Conservation (phyloP, 2,888 invertebrate genomes). For the Blastobasis adustella region DNA sequence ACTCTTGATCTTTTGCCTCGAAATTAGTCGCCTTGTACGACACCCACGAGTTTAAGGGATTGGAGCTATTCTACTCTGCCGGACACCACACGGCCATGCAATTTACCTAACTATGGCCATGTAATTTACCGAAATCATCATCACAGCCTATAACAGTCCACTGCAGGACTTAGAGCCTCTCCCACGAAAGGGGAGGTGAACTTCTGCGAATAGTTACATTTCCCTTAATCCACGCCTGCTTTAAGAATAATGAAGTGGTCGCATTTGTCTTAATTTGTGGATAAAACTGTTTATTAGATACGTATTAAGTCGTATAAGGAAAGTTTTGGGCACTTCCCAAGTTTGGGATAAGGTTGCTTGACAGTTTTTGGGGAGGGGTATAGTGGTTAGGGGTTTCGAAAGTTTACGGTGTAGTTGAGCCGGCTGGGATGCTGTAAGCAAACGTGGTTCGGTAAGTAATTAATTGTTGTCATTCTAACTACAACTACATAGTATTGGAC, state of each 20-base stretch:
- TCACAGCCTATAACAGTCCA: no score
- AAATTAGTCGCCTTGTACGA: no score
- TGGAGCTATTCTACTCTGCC: no score
- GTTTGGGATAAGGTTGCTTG: slow-evolving; percentile 33
- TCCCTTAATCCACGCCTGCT: not conserved
- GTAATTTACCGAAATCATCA: no score
- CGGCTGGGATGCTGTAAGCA: no score
- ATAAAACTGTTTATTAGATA: slow-evolving; percentile 48
- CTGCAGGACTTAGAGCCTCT: not conserved
- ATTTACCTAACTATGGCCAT: not conserved
- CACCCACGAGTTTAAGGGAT: no score
- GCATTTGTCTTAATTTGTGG: slow-evolving; percentile 65
- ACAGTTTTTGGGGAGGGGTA: slow-evolving; percentile 33
- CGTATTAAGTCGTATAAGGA: slow-evolving; percentile 38
- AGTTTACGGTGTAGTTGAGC: no score
- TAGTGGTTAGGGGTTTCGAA: not conserved
- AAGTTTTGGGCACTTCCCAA: slow-evolving; percentile 21
- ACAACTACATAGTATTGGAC: no score
- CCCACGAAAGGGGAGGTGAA: not conserved
- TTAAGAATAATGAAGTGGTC: slow-evolving; percentile 54
- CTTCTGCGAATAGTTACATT: not conserved
- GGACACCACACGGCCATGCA: not conserved
- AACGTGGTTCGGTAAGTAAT: no score
- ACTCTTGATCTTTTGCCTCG: no score
- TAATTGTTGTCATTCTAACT: no score